Evolutionary conservation across 2,888 invertebrate species (phyloP), one percentile per base, ranked within the genome.

Genomic region (Tachina grossa): DNA sequence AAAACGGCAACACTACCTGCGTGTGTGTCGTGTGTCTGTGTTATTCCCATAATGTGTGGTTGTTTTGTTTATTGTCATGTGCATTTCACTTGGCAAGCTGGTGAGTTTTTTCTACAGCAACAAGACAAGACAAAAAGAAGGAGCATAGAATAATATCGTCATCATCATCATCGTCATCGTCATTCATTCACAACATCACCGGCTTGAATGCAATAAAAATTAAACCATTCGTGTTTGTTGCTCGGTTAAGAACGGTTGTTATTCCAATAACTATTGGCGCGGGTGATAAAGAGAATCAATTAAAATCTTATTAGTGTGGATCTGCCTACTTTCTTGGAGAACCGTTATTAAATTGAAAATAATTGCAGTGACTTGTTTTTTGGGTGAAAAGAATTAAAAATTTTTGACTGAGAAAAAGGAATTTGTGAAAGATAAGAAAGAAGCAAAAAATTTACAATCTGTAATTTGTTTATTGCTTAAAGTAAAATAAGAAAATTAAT

Each of bases 161-260:
- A 61, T 53, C 75, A 76, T 55, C 68, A 71, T 6, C 55, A 47
- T 66, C 63, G 11, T 71, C 63, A 19, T 19, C 22, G n/a, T 71
- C 63, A 19, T 19, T 16, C 41, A 31, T 41, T 3, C 61, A 66
- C 75, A 53, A 76, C 79, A 72, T 66, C 83, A 76, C 83, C 79
- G 85, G 83, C 85, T 83, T 83, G 83, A 83, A 83, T 76, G 76
- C 69, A 80, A 76, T 61, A 65, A n/a, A 76, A 71, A 76, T 51
- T 75, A 72, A 53, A 78, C 10, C 85, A 90, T 90, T 90, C 90
- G 89, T 85, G 89, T 89, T 88, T 88, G 88, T 87, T 82, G 87
- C 89, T 89, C 90, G 88, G 88, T 89, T 88, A 89, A 81, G 89
- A 85, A 89, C 88, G 89, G 91, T 89, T 87, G 90, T 88, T 86